Percentiles rank a stretch among this genome's conserved stretches.
Evolutionary conservation across 2,888 invertebrate species (phyloP).

Genomic region (Plebejus argus): DNA sequence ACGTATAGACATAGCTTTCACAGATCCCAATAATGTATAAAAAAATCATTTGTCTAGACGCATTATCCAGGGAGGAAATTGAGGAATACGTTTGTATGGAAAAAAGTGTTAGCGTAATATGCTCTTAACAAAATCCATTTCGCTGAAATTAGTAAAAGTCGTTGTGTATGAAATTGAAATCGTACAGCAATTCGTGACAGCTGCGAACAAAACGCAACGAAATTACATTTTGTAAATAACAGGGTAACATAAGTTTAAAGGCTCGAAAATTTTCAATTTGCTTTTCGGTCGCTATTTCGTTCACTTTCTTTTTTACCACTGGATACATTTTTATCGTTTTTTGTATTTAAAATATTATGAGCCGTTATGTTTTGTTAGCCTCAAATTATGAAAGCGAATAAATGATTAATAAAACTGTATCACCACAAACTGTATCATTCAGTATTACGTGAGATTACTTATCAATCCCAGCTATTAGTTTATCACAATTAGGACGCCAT

Average conservation of each 20-base stretch:
- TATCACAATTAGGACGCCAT: neutral
- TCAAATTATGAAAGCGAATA: no score
- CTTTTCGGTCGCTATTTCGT: neutral
- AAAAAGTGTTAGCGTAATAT: no score
- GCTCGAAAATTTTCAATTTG: neutral
- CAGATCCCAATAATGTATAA: no score
- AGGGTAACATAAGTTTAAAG: conserved; percentile 12
- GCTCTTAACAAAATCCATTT: neutral
- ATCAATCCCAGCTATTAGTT: neutral
- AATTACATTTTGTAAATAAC: conserved; percentile 26
- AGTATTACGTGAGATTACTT: neutral
- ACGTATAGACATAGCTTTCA: no score
- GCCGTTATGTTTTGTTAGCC: neutral
- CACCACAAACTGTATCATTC: neutral
- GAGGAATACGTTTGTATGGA: no score
- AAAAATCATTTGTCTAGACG: no score
- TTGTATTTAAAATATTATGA: neutral
- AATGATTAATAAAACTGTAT: no score
- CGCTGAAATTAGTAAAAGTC: conserved; percentile 3
- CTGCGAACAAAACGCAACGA: conserved; percentile 14
- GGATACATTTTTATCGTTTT: neutral
- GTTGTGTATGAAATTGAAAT: conserved; percentile 27
- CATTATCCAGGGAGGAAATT: no score
- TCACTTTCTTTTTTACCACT: neutral
- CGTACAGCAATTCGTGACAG: conserved; percentile 20